Evolutionary conservation across 2,113 vertebrate species (phyloP).

Genomic region (Equus przewalskii): DNA sequence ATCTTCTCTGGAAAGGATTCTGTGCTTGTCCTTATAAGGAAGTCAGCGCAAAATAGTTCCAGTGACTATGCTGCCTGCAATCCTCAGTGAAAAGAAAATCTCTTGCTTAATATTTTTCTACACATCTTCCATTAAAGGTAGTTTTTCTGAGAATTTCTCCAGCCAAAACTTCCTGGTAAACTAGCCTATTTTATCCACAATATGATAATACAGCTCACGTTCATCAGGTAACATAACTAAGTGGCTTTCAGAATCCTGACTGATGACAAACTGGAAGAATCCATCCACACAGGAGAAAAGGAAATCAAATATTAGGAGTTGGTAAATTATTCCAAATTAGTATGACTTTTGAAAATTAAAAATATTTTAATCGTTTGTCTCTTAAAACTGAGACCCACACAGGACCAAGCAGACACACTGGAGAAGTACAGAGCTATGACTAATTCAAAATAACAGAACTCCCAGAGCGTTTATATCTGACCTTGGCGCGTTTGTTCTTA

Average conservation of each 20-base stretch:
- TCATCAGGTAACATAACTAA: slow-evolving; percentile 8
- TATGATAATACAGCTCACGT: not conserved
- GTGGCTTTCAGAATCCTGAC: slow-evolving; percentile 17
- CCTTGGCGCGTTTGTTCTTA: slow-evolving; percentile 51
- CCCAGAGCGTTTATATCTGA: slow-evolving; percentile 28
- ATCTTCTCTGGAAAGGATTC: not conserved
- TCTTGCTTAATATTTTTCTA: not conserved
- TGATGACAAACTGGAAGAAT: slow-evolving; percentile 48
- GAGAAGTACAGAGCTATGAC: not conserved
- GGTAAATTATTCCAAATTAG: slow-evolving; percentile 25
- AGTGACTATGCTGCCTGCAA: not conserved
- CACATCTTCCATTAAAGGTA: not conserved
- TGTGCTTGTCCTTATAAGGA: slow-evolving; percentile 4
- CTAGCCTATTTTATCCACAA: slow-evolving; percentile 36
- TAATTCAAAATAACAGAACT: slow-evolving; percentile 25
- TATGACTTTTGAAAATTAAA: not conserved
- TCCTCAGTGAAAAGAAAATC: not conserved
- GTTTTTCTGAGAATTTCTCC: slow-evolving; percentile 29
- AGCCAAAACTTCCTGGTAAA: slow-evolving; percentile 27
- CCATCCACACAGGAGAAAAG: not conserved
- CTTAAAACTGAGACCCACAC: not conserved
- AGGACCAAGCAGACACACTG: not conserved
- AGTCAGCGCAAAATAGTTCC: not conserved
- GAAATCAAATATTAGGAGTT: slow-evolving; percentile 3
- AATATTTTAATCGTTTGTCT: slow-evolving; percentile 18